Evolutionary conservation across 1,140 invertebrate species (phyloP).

Genomic region (Aphelenchoides besseyi): DNA sequence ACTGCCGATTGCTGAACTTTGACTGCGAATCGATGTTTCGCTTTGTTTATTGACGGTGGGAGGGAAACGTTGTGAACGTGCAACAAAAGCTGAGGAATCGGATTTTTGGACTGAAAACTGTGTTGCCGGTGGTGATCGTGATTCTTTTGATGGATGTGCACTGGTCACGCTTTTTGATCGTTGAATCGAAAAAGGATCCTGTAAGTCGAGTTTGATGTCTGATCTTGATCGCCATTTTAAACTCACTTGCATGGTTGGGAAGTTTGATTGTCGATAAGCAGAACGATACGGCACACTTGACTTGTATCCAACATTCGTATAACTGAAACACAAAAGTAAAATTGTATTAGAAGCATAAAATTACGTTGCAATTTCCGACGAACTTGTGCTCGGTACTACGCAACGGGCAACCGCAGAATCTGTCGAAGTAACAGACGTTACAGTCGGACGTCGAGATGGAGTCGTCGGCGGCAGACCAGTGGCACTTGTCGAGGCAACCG

Average conservation of each 20-base stretch:
- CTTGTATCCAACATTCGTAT: constrained; percentile 59
- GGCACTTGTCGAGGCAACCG: background rate
- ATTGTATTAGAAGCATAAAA: background rate
- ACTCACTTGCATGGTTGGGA: constrained; percentile 54
- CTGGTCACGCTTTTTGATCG: constrained; percentile 23
- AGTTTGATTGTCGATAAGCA: constrained; percentile 58
- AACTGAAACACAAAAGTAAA: constrained; percentile 41
- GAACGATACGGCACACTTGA: constrained; percentile 53
- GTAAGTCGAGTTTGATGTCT: constrained; percentile 19
- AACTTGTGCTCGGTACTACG: background rate
- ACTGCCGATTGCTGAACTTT: background rate
- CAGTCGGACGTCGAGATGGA: constrained; percentile 1
- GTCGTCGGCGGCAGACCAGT: background rate
- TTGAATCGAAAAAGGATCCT: constrained; percentile 16
- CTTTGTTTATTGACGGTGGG: background rate
- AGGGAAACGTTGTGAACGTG: background rate
- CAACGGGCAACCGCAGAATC: background rate
- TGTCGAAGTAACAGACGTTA: constrained; percentile 17
- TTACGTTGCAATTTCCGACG: background rate
- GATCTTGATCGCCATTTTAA: constrained; percentile 15
- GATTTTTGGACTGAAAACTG: constrained; percentile 15
- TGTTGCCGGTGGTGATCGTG: background rate
- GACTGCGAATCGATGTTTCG: constrained; percentile 3
- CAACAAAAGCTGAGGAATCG: constrained; percentile 19
- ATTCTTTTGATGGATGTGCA: constrained; percentile 5